Conservation (phyloP, 2,888 invertebrate species). For the Geotrupes spiniger region DNA sequence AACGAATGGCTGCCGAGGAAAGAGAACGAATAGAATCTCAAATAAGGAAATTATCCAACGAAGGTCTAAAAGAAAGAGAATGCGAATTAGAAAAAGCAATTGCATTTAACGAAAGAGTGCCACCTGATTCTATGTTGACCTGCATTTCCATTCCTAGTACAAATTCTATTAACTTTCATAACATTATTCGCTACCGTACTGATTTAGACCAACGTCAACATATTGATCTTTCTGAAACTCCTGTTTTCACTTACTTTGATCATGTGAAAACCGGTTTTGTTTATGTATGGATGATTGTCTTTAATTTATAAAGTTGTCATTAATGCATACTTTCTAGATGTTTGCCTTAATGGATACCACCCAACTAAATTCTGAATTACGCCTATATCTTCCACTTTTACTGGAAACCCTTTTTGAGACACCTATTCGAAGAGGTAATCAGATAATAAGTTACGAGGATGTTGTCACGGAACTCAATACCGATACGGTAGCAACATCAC, state of each 20-base stretch:
- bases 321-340: slow-evolving; percentile 56
- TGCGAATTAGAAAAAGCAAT: slow-evolving; percentile 66
- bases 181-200: slow-evolving; percentile 46
- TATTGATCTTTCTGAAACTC: slow-evolving; percentile 62
- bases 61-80: slow-evolving; percentile 65
- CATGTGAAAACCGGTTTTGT: slow-evolving; percentile 81
- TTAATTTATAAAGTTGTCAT: background rate
- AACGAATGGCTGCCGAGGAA: slow-evolving; percentile 70
- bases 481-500: slow-evolving; percentile 65
- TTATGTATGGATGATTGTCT: slow-evolving; percentile 60
- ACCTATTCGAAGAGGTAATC: slow-evolving; percentile 61
- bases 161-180: slow-evolving; percentile 68
- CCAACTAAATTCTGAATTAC: slow-evolving; percentile 55
- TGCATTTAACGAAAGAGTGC: slow-evolving; percentile 71
- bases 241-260: slow-evolving; percentile 75
- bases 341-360: slow-evolving; percentile 70
- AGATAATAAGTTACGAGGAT: slow-evolving; percentile 61
- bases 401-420: slow-evolving; percentile 75
- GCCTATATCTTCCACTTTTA: slow-evolving; percentile 73
- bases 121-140: slow-evolving; percentile 68
- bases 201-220: slow-evolving; percentile 27
- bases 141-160: slow-evolving; percentile 75
- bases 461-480: slow-evolving; percentile 76
- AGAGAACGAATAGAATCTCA: slow-evolving; percentile 68
- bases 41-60: slow-evolving; percentile 60